Evolutionary conservation across 2,113 vertebrate species (phyloP).

Genomic region (Galeopterus variegatus): DNA sequence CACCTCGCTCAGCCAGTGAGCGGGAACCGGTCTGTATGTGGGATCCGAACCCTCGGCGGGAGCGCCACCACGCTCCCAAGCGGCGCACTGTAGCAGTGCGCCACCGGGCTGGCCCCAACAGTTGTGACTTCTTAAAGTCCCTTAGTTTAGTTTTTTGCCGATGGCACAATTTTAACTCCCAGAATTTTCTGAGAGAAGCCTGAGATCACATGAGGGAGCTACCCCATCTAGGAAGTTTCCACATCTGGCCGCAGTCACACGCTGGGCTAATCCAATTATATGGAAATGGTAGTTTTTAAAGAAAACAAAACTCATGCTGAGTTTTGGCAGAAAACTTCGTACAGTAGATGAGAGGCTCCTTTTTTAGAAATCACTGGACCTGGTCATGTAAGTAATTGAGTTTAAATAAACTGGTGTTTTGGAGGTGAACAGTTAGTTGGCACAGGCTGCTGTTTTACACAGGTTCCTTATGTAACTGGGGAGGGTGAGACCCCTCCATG

Average conservation of each 20-base stretch:
- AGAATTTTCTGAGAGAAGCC: not conserved
- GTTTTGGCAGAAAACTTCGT: slow-evolving; percentile 73
- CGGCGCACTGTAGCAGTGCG: too few species aligned
- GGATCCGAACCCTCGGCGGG: too few species aligned
- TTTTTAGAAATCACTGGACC: slow-evolving; percentile 31
- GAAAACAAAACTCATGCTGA: slow-evolving; percentile 74
- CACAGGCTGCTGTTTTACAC: not conserved
- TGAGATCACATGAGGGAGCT: not conserved
- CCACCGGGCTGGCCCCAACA: too few species aligned
- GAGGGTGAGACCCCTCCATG: not conserved
- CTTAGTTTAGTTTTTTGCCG: not conserved
- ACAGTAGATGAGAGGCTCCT: not conserved
- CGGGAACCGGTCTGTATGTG: too few species aligned
- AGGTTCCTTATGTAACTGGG: not conserved
- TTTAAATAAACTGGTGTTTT: slow-evolving; percentile 31
- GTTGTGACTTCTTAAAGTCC: not conserved
- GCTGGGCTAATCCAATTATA: slow-evolving; percentile 79
- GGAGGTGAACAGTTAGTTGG: slow-evolving; percentile 48
- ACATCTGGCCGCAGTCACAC: slow-evolving; percentile 66
- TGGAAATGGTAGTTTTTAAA: slow-evolving; percentile 78
- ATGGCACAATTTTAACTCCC: not conserved
- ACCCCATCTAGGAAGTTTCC: not conserved
- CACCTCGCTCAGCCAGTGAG: too few species aligned
- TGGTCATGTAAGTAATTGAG: slow-evolving; percentile 66
- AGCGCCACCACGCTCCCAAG: too few species aligned